Evolutionary conservation across 2,113 vertebrate species (phyloP).

Genomic region (Nesospiza acunhae): DNA sequence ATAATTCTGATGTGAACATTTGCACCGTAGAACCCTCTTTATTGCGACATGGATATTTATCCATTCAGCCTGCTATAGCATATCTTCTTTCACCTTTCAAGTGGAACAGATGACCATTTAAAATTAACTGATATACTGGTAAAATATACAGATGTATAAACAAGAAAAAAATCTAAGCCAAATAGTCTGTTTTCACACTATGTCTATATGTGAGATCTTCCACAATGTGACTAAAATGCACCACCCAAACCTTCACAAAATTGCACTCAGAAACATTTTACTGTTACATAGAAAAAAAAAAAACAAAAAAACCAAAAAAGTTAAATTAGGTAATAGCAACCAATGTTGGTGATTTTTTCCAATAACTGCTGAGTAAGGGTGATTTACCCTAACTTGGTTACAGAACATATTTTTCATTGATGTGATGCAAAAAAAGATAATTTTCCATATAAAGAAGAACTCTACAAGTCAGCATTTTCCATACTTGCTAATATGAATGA

Average conservation of each 20-base stretch:
- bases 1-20: background rate
- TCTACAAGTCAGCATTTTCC: background rate
- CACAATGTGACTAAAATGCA: background rate
- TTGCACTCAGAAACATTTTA: background rate
- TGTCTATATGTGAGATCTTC: background rate
- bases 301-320: no score
- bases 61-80: background rate
- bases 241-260: background rate
- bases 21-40: background rate
- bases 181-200: background rate
- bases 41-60: background rate
- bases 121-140: background rate
- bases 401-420: background rate
- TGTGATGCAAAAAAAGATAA: background rate
- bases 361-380: background rate
- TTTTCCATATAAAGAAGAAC: background rate
- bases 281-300: background rate
- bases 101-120: background rate
- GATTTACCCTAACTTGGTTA: background rate
- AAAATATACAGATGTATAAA: background rate
- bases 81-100: background rate
- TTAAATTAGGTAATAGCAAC: background rate
- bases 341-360: background rate
- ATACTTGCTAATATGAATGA: background rate
- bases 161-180: background rate